These are phyloP conservation scores for Hyphantria cunea DNA, from an alignment of 1,140 invertebrate species.

Conservation along the genomic window DNA sequence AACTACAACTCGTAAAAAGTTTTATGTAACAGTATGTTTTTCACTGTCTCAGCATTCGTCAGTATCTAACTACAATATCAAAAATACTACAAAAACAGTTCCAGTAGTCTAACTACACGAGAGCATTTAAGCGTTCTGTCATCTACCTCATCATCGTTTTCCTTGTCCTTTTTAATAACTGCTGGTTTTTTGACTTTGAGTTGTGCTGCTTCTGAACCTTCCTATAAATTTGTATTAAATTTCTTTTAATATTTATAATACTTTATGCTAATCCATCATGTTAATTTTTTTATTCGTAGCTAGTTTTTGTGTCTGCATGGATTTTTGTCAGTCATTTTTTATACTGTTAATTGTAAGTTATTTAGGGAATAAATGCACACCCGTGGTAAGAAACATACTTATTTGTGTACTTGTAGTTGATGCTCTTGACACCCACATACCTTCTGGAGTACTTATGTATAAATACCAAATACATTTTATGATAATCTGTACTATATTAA, in stretches of 20 bases:
- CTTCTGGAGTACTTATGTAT: too few relatives aligned
- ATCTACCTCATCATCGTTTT: slow-evolving; percentile 64
- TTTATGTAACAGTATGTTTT: slow-evolving; percentile 19
- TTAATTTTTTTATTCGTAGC: too few relatives aligned
- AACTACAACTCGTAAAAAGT: slow-evolving; percentile 27
- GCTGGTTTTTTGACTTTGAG: slow-evolving; percentile 77
- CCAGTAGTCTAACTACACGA: slow-evolving; percentile 29
- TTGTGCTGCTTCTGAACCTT: slow-evolving; percentile 67
- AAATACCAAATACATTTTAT: too few relatives aligned
- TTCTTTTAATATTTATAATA: slow-evolving; percentile 19
- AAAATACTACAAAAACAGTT: slow-evolving; percentile 22
- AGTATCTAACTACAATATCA: slow-evolving; percentile 10
- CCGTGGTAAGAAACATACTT: too few relatives aligned
- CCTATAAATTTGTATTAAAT: slow-evolving; percentile 49
- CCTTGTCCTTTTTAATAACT: slow-evolving; percentile 66
- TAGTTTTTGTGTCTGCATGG: too few relatives aligned
- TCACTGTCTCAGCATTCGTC: slow-evolving; percentile 39
- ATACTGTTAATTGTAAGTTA: too few relatives aligned
- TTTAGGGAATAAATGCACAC: too few relatives aligned
- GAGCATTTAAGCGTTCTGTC: slow-evolving; percentile 30
- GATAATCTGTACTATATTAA: too few relatives aligned
- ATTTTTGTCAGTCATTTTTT: too few relatives aligned
- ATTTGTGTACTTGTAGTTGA: too few relatives aligned
- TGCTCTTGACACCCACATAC: too few relatives aligned
- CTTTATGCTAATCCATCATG: not conserved